A percentile compares a stretch with the other conserved stretches of the same genome.
phyloP scores from a whole-genome alignment of 2,113 vertebrate species.

The Halcyon senegalensis region DNA sequence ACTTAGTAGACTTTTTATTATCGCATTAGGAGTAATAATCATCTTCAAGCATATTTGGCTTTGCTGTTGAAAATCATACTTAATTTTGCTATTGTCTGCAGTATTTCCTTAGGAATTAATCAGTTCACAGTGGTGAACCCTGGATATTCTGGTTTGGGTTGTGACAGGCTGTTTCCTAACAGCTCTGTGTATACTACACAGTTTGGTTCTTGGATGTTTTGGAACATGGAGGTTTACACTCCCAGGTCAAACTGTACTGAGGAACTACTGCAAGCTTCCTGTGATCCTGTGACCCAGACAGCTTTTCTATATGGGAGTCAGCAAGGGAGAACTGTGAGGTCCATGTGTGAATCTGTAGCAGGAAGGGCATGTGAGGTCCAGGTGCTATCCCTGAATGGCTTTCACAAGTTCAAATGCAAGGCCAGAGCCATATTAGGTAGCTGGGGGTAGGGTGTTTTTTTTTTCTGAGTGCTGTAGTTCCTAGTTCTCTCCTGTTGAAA shows the following conservation, averaged over 20 bases:
- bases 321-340: neutral
- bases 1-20: neutral
- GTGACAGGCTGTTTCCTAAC: neutral
- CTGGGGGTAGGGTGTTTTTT: neutral
- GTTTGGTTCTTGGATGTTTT: neutral
- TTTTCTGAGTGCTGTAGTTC: neutral
- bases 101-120: neutral
- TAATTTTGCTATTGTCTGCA: neutral
- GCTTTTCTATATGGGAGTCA: neutral
- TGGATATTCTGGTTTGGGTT: neutral
- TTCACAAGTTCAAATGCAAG: neutral
- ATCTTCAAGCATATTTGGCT: neutral
- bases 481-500: neutral
- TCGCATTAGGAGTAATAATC: neutral
- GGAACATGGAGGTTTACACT: neutral
- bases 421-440: neutral
- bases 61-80: neutral
- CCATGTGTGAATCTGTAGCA: neutral
- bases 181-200: rapidly evolving
- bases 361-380: neutral
- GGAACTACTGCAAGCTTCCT: neutral
- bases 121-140: neutral
- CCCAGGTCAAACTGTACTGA: neutral
- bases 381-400: neutral
- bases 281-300: rapidly evolving